Conservation (phyloP, 2,113 vertebrate genomes). For the Protomyctophum bolini region DNA sequence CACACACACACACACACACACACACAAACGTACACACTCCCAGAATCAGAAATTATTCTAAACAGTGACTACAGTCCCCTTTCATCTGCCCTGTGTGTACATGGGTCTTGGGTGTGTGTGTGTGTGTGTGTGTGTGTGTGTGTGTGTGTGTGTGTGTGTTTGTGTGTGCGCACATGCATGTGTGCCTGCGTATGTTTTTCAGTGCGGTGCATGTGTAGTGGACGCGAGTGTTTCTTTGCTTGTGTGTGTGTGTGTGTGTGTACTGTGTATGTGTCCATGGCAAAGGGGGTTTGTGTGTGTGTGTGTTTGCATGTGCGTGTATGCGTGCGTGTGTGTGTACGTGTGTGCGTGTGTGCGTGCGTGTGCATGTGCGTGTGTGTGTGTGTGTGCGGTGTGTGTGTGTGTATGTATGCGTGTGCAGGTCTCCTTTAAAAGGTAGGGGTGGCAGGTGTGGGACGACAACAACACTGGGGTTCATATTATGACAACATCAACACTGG, state of each 20-base stretch:
- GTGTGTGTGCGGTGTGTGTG: slow-evolving; percentile 23
- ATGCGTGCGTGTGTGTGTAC: slow-evolving; percentile 22
- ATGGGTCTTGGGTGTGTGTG: slow-evolving; percentile 5
- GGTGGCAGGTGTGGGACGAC: slow-evolving; percentile 34
- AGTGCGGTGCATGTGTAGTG: slow-evolving; percentile 22
- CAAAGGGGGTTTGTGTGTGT: neutral
- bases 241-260: slow-evolving; percentile 12
- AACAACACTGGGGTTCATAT: slow-evolving; percentile 65
- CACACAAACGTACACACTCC: neutral
- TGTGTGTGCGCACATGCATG: slow-evolving; percentile 2
- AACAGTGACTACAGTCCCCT: slow-evolving; percentile 1
- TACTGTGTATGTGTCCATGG: slow-evolving; percentile 48
- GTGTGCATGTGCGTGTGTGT: slow-evolving; percentile 2
- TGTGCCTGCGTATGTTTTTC: slow-evolving; percentile 4
- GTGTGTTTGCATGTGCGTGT: slow-evolving; percentile 9
- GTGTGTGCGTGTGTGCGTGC: slow-evolving; percentile 23
- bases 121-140: slow-evolving; percentile 1
- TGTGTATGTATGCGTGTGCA: slow-evolving; percentile 53
- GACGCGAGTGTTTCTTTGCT: slow-evolving; percentile 16
- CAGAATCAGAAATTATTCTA: neutral
- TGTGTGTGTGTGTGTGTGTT: slow-evolving; percentile 18
- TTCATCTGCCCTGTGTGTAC: slow-evolving; percentile 24
- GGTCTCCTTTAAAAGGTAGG: slow-evolving; percentile 38
- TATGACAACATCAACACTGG: slow-evolving; percentile 72
- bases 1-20: slow-evolving; percentile 2